phyloP scores from a whole-genome alignment of 2,888 invertebrate genomes.

The Synanthedon myopaeformis region DNA sequence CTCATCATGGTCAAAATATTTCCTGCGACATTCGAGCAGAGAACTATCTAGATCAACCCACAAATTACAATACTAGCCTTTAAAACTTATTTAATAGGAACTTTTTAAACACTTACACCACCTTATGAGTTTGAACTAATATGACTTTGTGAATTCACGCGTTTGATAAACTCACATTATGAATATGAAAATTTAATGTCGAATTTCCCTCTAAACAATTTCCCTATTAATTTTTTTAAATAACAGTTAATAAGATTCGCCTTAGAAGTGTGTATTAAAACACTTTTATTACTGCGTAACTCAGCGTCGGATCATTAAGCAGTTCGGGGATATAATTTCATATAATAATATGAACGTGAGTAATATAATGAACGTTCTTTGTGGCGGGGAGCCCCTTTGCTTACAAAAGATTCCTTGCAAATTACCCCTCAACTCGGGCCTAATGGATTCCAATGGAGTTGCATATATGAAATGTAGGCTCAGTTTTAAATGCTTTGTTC shows the following conservation, averaged over 20 bases:
- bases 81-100: no score
- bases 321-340: not conserved
- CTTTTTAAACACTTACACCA: no score
- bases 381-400: slow-evolving; percentile 39
- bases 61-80: not conserved
- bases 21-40: not conserved
- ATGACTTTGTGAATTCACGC: no score
- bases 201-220: no score
- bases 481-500: slow-evolving; percentile 59
- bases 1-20: no score
- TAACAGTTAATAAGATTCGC: no score
- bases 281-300: not conserved
- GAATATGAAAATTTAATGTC: no score
- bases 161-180: no score
- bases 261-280: not conserved
- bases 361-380: slow-evolving; percentile 26
- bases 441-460: slow-evolving; percentile 64
- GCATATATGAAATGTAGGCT: slow-evolving; percentile 52
- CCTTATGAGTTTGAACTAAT: no score
- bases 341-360: not conserved
- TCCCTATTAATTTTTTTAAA: no score
- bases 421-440: slow-evolving; percentile 50
- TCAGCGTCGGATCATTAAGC: not conserved
- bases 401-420: slow-evolving; percentile 54
- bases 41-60: not conserved